Evolutionary conservation across 2,888 invertebrate species (phyloP).

Genomic region (Aphelenchoides bicaudatus): DNA sequence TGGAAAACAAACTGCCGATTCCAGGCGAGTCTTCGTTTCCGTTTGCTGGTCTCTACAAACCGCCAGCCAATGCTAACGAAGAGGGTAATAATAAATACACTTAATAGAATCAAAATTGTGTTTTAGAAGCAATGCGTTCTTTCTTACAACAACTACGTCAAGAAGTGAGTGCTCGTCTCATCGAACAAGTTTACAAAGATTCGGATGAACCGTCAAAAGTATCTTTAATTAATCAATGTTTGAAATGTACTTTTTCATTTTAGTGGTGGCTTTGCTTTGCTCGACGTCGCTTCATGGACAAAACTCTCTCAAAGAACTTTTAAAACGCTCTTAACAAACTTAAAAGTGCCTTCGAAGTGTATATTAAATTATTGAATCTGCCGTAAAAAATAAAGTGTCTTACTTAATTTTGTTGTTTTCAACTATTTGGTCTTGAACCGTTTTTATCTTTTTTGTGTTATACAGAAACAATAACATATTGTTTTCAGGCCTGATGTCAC

Average conservation of each 20-base stretch:
- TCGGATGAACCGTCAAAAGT: constrained; percentile 76
- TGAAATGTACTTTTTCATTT: constrained; percentile 28
- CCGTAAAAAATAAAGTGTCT: too few relatives aligned
- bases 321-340: constrained; percentile 7
- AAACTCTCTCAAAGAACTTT: constrained; percentile 69
- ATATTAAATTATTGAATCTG: too few relatives aligned
- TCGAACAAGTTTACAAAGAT: constrained; percentile 80
- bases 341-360: too few relatives aligned
- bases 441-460: too few relatives aligned
- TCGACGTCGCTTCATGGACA: constrained; percentile 99
- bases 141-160: constrained; percentile 90
- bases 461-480: too few relatives aligned
- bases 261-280: constrained; percentile 98
- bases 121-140: constrained; percentile 78
- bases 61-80: constrained; percentile 75
- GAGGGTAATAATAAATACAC: constrained; percentile 68
- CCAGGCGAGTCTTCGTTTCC: constrained; percentile 93
- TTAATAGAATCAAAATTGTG: background rate
- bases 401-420: too few relatives aligned
- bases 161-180: constrained; percentile 84
- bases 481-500: constrained; percentile 35
- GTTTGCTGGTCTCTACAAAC: constrained; percentile 87
- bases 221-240: too few relatives aligned
- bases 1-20: constrained; percentile 77
- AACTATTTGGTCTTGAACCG: too few relatives aligned